phyloP scores from a whole-genome alignment of 37 sponge, comb jelly and placozoan genomes.

The Beroe forskalii region DNA sequence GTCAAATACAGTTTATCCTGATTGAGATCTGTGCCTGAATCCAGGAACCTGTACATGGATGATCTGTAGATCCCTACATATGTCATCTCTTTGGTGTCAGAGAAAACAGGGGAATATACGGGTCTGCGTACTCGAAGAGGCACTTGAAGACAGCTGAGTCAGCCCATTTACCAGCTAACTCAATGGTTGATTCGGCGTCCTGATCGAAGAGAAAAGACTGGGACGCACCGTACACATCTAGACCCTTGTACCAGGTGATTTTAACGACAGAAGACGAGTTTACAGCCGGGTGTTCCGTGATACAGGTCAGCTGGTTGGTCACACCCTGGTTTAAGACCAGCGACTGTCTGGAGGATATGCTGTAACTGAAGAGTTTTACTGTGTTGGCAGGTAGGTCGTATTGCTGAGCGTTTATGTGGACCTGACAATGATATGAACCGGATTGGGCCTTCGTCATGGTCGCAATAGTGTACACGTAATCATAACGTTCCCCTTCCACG shows the following conservation, averaged over 20 bases:
- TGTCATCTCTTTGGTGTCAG: neutral
- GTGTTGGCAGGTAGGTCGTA: neutral
- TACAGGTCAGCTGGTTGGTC: neutral
- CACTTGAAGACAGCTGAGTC: slow-evolving; percentile 22
- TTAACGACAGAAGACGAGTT: neutral
- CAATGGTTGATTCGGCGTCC: neutral
- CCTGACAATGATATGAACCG: neutral
- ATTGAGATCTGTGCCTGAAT: neutral
- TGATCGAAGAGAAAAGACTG: slow-evolving; percentile 1
- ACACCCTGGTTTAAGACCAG: neutral
- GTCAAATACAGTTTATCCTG: neutral
- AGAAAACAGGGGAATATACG: slow-evolving; percentile 4
- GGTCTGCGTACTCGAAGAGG: slow-evolving; percentile 1
- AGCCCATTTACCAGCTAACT: slow-evolving; percentile 1
- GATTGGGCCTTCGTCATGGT: neutral
- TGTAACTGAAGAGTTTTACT: neutral
- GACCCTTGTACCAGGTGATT: slow-evolving; percentile 48
- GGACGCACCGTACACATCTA: neutral
- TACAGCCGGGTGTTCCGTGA: neutral
- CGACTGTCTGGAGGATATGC: neutral
- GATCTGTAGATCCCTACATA: slow-evolving; percentile 39
- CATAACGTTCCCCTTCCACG: neutral
- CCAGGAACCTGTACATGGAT: slow-evolving; percentile 15
- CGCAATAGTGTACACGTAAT: neutral
- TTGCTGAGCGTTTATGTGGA: neutral